Evolutionary conservation across 1,140 invertebrate genomes (phyloP).

Genomic region (Drosophila melanogaster): Release_6_plus_ISO1_MT NT_037436.4:1246501-1247000

Average conservation of each 20-base stretch:
- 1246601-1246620: conserved; percentile 53
- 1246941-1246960: too few relatives aligned
- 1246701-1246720: conserved; percentile 24
- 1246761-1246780: background rate
- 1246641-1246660: conserved; percentile 10
- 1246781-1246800: background rate
- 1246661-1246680: conserved; percentile 44
- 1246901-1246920: background rate
- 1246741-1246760: background rate
- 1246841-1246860: conserved; percentile 2
- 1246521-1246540: background rate
- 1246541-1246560: conserved; percentile 88
- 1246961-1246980: background rate
- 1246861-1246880: conserved; percentile 23
- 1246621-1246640: conserved; percentile 52
- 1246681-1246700: conserved; percentile 29
- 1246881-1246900: conserved; percentile 26
- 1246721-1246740: background rate
- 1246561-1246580: conserved; percentile 95
- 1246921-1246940: background rate
- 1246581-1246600: conserved; percentile 87
- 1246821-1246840: conserved; percentile 6
- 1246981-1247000: background rate
- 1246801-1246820: background rate
- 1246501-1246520: conserved; percentile 2